phyloP scores from a whole-genome alignment of 2,113 vertebrate species.

The Varanus komodoensis region DNA sequence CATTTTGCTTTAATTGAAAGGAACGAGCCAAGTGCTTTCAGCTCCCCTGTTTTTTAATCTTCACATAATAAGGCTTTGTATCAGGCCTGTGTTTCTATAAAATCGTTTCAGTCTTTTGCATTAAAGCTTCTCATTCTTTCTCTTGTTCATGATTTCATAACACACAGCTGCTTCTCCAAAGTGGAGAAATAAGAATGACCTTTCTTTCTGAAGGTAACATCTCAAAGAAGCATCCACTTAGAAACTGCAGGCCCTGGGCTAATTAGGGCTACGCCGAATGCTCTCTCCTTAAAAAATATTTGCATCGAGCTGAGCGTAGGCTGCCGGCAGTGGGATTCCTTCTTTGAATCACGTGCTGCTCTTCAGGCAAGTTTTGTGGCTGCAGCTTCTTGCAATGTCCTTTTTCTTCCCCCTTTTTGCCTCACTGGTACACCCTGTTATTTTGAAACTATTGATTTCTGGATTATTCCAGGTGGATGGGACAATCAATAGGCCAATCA shows the following conservation, averaged over 20 bases:
- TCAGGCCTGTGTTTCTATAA: background rate
- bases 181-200: background rate
- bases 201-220: background rate
- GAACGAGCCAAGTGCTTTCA: background rate
- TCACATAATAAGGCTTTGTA: background rate
- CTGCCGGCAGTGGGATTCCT: too few species aligned
- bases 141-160: background rate
- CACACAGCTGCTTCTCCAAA: background rate
- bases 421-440: background rate
- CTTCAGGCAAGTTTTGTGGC: background rate
- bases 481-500: too few species aligned
- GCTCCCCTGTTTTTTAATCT: background rate
- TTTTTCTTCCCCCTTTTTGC: background rate
- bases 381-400: background rate
- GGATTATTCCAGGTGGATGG: too few species aligned
- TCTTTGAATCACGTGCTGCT: background rate
- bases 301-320: background rate
- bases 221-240: background rate
- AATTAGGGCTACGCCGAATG: background rate
- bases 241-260: background rate
- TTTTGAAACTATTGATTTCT: background rate
- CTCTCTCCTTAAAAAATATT: background rate
- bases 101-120: slow-evolving; percentile 10
- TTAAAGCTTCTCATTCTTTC: background rate
- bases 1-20: background rate